Percentiles rank a stretch among this genome's conserved stretches.
Evolutionary conservation across 2,888 invertebrate genomes (phyloP).

Genomic region (Tipula unca): DNA sequence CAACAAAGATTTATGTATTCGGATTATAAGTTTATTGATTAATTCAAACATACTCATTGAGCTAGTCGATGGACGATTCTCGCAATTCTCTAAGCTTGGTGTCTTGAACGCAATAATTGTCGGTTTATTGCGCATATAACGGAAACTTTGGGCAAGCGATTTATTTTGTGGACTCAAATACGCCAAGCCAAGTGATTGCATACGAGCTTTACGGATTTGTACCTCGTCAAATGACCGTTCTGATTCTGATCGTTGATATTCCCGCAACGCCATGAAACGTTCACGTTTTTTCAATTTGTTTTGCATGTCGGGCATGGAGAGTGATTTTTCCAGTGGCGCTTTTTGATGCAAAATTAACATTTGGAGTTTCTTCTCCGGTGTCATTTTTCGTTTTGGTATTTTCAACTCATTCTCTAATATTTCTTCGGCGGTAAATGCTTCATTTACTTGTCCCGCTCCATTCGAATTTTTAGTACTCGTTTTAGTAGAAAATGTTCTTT

Average conservation of each 20-base stretch:
- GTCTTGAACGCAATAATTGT: constrained; percentile 82
- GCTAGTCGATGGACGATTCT: constrained; percentile 48
- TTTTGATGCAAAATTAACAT: constrained; percentile 47
- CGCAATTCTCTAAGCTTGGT: constrained; percentile 65
- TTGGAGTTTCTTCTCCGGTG: constrained; percentile 45
- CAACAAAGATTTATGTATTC: not conserved
- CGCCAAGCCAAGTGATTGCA: constrained; percentile 56
- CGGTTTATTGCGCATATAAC: constrained; percentile 85
- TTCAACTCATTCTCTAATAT: constrained; percentile 28
- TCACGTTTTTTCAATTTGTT: constrained; percentile 62
- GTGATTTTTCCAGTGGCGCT: constrained; percentile 66
- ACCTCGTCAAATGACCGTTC: constrained; percentile 66
- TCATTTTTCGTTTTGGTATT: constrained; percentile 34
- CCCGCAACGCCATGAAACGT: constrained; percentile 61
- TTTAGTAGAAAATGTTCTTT: constrained; percentile 46
- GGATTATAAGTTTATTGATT: not conserved
- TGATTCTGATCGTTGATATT: constrained; percentile 70
- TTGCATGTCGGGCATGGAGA: constrained; percentile 78
- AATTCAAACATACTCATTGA: constrained; percentile 45
- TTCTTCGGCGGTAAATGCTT: constrained; percentile 34
- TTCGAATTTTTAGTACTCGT: constrained; percentile 31
- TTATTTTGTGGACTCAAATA: constrained; percentile 70
- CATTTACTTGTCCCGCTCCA: constrained; percentile 34
- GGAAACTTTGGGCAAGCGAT: constrained; percentile 73
- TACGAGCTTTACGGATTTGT: constrained; percentile 53